Conservation (phyloP, 35 echinoderm and acorn worm genomes). For the Nesometra sesokonis region DNA sequence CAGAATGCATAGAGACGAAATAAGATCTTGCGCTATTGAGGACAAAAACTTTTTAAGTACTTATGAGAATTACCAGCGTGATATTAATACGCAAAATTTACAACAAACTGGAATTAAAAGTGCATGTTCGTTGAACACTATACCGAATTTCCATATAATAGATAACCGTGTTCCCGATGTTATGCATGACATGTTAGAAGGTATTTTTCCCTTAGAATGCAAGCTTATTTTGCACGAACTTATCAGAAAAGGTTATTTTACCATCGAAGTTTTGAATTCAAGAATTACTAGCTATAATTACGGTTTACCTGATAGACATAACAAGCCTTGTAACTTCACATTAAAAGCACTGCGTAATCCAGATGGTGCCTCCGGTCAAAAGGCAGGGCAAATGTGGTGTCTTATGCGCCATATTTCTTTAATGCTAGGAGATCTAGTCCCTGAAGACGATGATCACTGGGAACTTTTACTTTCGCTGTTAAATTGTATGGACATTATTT, state of each 20-base stretch:
- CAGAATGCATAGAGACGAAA: slow-evolving; percentile 9
- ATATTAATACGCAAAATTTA: slow-evolving; percentile 20
- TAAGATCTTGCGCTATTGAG: not conserved
- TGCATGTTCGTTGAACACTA: slow-evolving; percentile 25
- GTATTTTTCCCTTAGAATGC: slow-evolving; percentile 1
- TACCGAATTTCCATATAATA: slow-evolving; percentile 24
- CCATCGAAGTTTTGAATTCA: slow-evolving; percentile 13
- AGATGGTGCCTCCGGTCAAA: slow-evolving; percentile 13
- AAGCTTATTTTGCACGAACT: slow-evolving; percentile 6
- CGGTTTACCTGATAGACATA: slow-evolving; percentile 32
- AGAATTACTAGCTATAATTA: slow-evolving; percentile 37
- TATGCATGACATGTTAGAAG: slow-evolving; percentile 45
- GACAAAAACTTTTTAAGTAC: not conserved
- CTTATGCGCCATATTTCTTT: slow-evolving; percentile 24
- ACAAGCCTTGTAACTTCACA: slow-evolving; percentile 22
- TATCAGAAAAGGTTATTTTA: slow-evolving; percentile 16
- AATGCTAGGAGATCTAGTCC: slow-evolving; percentile 24
- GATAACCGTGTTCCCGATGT: slow-evolving; percentile 29
- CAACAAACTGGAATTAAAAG: slow-evolving; percentile 26
- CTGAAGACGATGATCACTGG: slow-evolving; percentile 2
- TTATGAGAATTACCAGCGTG: slow-evolving; percentile 18
- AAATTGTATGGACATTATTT: slow-evolving; percentile 17
- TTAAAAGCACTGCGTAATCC: slow-evolving; percentile 25
- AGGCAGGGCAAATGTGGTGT: slow-evolving; percentile 43
- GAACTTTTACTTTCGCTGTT: too few relatives aligned